phyloP scores from a whole-genome alignment of 2,113 vertebrate species.

The Neolamprologus tretocephalus region DNA sequence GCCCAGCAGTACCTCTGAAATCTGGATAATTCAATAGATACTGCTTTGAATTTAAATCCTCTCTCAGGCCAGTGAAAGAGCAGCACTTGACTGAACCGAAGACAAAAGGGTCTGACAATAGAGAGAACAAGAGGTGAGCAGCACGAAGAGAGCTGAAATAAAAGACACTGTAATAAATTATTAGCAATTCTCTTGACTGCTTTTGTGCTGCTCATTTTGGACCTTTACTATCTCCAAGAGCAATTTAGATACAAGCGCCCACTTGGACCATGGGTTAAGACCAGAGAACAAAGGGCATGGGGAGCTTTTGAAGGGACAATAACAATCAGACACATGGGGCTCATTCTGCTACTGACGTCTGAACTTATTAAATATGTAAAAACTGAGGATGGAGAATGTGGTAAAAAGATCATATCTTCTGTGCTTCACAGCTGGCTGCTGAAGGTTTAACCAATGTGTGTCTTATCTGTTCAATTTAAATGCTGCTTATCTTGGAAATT shows the following conservation, averaged over 20 bases:
- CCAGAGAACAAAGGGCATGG: constrained; percentile 17
- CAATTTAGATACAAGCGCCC: neutral
- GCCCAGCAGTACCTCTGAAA: neutral
- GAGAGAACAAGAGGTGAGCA: constrained; percentile 1
- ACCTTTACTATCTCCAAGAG: neutral
- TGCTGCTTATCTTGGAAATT: neutral
- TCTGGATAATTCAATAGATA: neutral
- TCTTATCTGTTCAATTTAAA: neutral
- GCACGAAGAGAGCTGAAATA: neutral
- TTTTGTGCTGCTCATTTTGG: constrained; percentile 3
- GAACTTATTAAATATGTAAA: neutral
- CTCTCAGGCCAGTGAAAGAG: neutral
- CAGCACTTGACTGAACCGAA: neutral
- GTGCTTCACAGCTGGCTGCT: neutral
- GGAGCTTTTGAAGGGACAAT: neutral
- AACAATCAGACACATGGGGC: neutral
- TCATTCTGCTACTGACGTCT: neutral
- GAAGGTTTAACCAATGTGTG: neutral
- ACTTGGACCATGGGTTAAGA: constrained; percentile 26
- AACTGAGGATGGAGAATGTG: neutral
- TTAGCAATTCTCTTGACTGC: constrained; percentile 11
- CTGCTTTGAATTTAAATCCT: neutral
- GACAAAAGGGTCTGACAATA: constrained; percentile 5
- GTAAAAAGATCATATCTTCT: neutral
- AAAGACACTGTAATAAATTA: constrained; percentile 19